These are phyloP conservation scores for Ceratina calcarata DNA, from an alignment of 1,140 invertebrate genomes.

Conservation along the genomic window DNA sequence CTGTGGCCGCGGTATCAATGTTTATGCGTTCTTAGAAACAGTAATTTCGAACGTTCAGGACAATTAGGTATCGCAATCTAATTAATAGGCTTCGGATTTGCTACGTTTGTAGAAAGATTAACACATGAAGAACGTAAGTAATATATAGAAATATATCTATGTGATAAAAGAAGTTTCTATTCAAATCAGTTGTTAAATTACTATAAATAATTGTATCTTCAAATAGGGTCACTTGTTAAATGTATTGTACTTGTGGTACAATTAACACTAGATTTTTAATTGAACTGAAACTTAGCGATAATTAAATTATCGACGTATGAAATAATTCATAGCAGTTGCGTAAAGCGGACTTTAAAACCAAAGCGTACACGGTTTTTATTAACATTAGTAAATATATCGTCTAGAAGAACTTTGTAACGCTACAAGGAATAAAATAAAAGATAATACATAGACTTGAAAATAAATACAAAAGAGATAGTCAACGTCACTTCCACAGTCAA, in stretches of 20 bases:
- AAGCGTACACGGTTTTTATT: no score
- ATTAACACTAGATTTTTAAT: not conserved
- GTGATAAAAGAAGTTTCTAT: not conserved
- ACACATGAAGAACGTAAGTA: no score
- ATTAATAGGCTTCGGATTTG: no score
- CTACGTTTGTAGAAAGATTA: no score
- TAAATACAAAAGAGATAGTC: constrained; percentile 67
- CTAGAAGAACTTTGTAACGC: not conserved
- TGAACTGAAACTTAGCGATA: not conserved
- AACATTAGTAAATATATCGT: no score
- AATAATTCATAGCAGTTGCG: not conserved
- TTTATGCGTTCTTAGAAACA: no score
- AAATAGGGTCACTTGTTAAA: not conserved
- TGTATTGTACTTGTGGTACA: not conserved
- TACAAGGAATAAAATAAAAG: no score
- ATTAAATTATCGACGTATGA: constrained; percentile 13
- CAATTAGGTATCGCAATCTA: no score
- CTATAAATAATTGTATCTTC: not conserved
- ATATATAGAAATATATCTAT: not conserved
- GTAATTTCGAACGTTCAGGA: no score
- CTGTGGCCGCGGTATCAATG: no score
- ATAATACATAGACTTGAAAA: not conserved
- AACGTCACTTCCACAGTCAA: constrained; percentile 63
- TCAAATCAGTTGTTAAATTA: not conserved
- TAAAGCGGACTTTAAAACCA: not conserved